Percentiles rank a stretch among this genome's conserved stretches.
These are phyloP conservation scores for Miltochrista miniata DNA, from an alignment of 2,888 invertebrate species.

Conservation along the genomic window DNA sequence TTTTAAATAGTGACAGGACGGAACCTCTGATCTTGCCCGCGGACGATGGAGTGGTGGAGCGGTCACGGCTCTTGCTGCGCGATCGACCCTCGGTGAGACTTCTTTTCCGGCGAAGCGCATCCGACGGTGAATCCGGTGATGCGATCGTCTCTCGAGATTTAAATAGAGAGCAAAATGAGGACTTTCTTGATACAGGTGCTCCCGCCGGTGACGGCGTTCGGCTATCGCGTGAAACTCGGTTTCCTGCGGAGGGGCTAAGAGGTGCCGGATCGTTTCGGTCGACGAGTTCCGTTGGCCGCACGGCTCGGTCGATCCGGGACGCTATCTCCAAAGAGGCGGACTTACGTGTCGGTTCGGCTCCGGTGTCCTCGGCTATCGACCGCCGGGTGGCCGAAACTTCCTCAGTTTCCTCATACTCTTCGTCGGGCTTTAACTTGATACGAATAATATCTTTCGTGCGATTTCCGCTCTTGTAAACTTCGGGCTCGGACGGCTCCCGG, in stretches of 20 bases:
- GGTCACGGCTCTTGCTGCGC: slow-evolving; percentile 87
- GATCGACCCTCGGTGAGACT: slow-evolving; percentile 78
- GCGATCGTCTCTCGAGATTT: slow-evolving; percentile 87
- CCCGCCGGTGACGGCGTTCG: slow-evolving; percentile 88
- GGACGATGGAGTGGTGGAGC: slow-evolving; percentile 83
- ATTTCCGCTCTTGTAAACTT: slow-evolving; percentile 60
- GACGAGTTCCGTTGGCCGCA: slow-evolving; percentile 66
- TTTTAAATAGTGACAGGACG: slow-evolving; percentile 87
- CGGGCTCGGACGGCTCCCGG: slow-evolving; percentile 63
- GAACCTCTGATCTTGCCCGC: slow-evolving; percentile 84
- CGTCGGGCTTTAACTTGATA: slow-evolving; percentile 89
- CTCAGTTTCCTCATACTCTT: slow-evolving; percentile 86
- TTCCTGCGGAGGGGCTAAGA: slow-evolving; percentile 28
- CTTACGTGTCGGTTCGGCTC: slow-evolving; percentile 67
- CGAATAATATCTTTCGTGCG: slow-evolving; percentile 77
- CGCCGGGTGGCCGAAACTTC: slow-evolving; percentile 17
- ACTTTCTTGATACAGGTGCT: slow-evolving; percentile 87
- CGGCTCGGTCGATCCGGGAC: slow-evolving; percentile 39
- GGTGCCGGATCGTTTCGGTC: slow-evolving; percentile 53
- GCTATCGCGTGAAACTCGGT: slow-evolving; percentile 45
- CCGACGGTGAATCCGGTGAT: slow-evolving; percentile 85
- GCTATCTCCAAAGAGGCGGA: slow-evolving; percentile 84
- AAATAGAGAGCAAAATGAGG: slow-evolving; percentile 92
- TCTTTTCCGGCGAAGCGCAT: slow-evolving; percentile 67
- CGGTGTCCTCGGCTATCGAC: slow-evolving; percentile 47